Percentiles rank a stretch among this genome's conserved stretches.
phyloP scores from a whole-genome alignment of 1,140 invertebrate genomes.

The Papilio aristodemus region DNA sequence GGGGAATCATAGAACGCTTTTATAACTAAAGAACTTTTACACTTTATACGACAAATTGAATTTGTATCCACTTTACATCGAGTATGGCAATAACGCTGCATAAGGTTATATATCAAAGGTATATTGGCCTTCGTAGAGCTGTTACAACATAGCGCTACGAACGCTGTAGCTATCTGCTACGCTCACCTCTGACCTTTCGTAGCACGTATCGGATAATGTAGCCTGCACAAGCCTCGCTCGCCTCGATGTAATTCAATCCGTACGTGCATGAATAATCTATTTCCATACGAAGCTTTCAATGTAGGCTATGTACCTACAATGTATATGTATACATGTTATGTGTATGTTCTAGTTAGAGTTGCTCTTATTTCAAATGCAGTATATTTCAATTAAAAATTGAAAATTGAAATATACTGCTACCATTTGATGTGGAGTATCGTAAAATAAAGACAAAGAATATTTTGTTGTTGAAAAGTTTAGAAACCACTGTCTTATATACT shows the following conservation, averaged over 20 bases:
- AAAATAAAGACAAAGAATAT: too few relatives aligned
- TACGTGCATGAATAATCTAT: conserved; percentile 55
- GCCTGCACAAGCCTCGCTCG: conserved; percentile 39
- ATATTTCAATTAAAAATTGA: too few relatives aligned
- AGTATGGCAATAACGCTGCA: conserved; percentile 14
- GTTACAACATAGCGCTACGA: conserved; percentile 38
- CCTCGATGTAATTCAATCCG: conserved; percentile 56
- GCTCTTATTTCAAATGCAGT: too few relatives aligned
- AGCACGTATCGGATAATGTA: conserved; percentile 47
- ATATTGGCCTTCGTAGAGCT: conserved; percentile 27
- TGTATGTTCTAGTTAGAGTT: too few relatives aligned
- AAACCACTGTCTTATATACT: neutral
- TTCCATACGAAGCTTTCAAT: conserved; percentile 43
- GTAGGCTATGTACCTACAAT: neutral
- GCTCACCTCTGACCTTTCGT: conserved; percentile 60
- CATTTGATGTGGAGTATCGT: too few relatives aligned
- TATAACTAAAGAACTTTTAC: neutral
- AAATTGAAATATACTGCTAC: too few relatives aligned
- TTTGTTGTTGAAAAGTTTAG: too few relatives aligned
- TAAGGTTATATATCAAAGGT: conserved; percentile 19
- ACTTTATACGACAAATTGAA: neutral
- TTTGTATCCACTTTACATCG: neutral
- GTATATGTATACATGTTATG: neutral
- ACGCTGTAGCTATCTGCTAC: conserved; percentile 39
- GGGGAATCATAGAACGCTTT: neutral